Evolutionary conservation across 1,140 invertebrate species (phyloP).

Genomic region (Nasonia longicornis): DNA sequence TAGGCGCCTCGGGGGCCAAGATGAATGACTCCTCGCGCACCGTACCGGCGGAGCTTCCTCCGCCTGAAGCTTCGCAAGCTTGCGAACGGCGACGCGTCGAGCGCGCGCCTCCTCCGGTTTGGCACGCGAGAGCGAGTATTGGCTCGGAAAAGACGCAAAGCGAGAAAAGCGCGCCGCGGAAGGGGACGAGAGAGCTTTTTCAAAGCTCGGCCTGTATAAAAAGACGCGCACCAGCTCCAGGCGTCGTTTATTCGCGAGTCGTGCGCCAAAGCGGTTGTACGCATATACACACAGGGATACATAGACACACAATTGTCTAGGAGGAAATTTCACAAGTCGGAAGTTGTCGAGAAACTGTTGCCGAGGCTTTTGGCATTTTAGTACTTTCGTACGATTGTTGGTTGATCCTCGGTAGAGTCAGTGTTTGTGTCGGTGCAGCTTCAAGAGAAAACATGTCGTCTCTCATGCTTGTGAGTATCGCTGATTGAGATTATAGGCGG

Average conservation of each 20-base stretch:
- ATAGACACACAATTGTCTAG: background rate
- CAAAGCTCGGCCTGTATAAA: constrained; percentile 33
- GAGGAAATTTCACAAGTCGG: background rate
- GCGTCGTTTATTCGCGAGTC: constrained; percentile 36
- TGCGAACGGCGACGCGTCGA: background rate
- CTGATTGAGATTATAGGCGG: background rate
- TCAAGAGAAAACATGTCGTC: constrained; percentile 28
- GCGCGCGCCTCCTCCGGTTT: constrained; percentile 26
- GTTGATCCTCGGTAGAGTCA: background rate
- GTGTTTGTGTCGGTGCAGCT: constrained; percentile 32
- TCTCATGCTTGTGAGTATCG: constrained; percentile 51
- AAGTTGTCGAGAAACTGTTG: background rate
- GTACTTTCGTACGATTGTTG: background rate
- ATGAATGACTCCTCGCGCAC: constrained; percentile 17
- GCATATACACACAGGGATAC: background rate
- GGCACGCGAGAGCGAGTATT: constrained; percentile 28
- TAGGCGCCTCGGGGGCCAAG: constrained; percentile 6
- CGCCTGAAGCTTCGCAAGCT: background rate
- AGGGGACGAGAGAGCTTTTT: constrained; percentile 26
- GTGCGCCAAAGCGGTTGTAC: background rate
- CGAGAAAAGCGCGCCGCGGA: constrained; percentile 4
- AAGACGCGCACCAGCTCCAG: constrained; percentile 35
- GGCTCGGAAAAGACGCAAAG: constrained; percentile 37
- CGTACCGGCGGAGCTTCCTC: background rate
- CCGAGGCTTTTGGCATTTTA: background rate